Base-by-base conservation (phyloP, 2,113 vertebrate species). In the Periophthalmus modestus region DNA sequence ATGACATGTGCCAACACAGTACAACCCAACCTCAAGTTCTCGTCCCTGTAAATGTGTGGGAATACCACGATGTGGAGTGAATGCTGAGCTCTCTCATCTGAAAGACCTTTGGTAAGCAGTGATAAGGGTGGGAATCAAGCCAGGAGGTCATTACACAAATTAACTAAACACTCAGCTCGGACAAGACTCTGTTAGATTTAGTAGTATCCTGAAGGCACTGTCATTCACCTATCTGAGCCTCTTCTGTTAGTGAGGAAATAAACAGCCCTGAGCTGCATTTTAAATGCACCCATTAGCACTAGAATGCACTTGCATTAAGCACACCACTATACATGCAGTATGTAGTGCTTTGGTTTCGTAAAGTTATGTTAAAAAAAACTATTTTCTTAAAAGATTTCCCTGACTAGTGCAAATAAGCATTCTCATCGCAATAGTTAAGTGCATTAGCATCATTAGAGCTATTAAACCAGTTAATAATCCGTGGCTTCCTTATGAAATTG, bases 91-190 rank as follows among this genome's bases (percentile, higher is more conserved):
- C 62, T 67, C 28, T 67, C 7, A 61, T 19, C 16, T 19, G 43
- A 72, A 63, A 81, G 34, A 76, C 33, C 74, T 68, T 54, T 65
- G 36, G 58, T 69, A 72, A 74, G 54, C 63, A 74, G 68, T 48
- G 62, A 71, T 50, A 68, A 69, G 74, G 34, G 72, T 62, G 71
- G 87, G 85, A 80, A 72, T 6, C 39, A 43, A 79, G 87, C 87
- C 87, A 87, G 23, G n/a, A 24, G 52, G 18, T 81, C 82, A 79
- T 83, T 89, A 87, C 11, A 78, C 83, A 88, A 84, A 88, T 90
- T 24, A 87, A 77, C 74, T 69, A 70, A 71, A 69, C 7, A 23
- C 13, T 48, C 21, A 43, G 72, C 68, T 55, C 28, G 62, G 11
- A 52, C 33, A 68, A 74, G 36, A 61, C 79, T 72, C 75, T 63